Evolutionary conservation across 2,888 invertebrate species (phyloP).

Genomic region (Julus scanicus): DNA sequence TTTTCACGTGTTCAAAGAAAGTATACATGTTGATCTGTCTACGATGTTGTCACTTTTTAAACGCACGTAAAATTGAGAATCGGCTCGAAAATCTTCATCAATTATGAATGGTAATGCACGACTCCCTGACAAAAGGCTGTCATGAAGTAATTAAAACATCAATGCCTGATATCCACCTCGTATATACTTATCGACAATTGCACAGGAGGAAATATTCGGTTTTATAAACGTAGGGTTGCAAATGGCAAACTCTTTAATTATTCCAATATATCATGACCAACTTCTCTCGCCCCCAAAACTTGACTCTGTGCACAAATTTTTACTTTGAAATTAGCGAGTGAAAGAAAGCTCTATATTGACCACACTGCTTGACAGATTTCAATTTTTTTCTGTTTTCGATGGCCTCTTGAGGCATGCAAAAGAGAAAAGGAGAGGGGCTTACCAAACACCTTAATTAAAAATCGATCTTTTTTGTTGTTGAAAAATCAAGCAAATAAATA

Average conservation of each 20-base stretch:
- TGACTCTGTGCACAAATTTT: background rate
- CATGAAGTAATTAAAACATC: constrained; percentile 41
- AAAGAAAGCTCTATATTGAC: background rate
- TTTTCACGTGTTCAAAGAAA: background rate
- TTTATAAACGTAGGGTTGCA: background rate
- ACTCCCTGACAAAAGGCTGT: constrained; percentile 36
- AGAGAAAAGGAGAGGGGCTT: background rate
- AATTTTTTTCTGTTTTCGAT: background rate
- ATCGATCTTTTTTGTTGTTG: constrained; percentile 20
- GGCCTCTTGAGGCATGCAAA: background rate
- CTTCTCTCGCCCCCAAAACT: background rate
- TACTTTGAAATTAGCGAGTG: background rate
- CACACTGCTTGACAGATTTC: background rate
- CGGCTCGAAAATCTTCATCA: constrained; percentile 5
- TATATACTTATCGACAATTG: constrained; percentile 30
- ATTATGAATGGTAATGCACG: constrained; percentile 21
- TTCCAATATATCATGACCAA: background rate
- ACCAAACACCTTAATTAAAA: background rate
- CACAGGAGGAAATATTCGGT: background rate
- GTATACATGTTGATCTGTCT: background rate
- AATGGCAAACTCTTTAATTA: background rate
- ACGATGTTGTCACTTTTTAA: constrained; percentile 39
- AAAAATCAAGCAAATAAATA: constrained; percentile 32
- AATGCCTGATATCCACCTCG: background rate
- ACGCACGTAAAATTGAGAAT: constrained; percentile 39